Base-by-base conservation (phyloP, 2,113 vertebrate species). In the Odocoileus virginianus region DNA sequence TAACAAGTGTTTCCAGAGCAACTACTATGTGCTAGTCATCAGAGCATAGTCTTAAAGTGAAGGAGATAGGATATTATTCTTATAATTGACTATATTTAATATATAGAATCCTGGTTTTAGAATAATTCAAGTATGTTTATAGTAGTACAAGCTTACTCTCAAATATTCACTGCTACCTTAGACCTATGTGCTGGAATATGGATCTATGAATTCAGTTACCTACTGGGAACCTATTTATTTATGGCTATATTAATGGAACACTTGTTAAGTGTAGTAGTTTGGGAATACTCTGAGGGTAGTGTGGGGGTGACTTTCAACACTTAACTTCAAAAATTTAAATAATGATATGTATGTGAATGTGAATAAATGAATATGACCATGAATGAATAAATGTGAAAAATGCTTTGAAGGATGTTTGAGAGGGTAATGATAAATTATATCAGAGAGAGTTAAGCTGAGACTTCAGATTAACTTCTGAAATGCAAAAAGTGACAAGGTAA, bases 291-390 rank as follows among this genome's bases (percentile, higher is more conserved):
- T 67, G 89, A 85, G 3, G 30, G 27, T 64, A 85, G 4, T 50
- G 16, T 10, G 9, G 27, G 74, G 13, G 40, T 47, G 16, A 76
- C 2, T 88, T 55, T 90, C n/a, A 60, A 43, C 17, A 74, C 40
- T 82, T 74, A 78, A 90, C 84, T 91, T 95, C 50, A 81, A 78
- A 45, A 82, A 91, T 43, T 43, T 91, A 85, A 94, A 82, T 91
- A 76, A 36, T 61, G 40, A 85, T 27, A 43, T 76, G 40, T 27
- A 7, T 76, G 12, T 76, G 36, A 76, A 43, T 43, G 71, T 43
- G 71, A 76, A 76, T 76, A 43, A 76, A 76, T 27, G 71, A 76
- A 43, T 43, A 6, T 27, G 71, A 76, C 27, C 23, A 0, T 76
- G 40, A 76, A 76, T 76, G 71, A 76, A 76, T 21, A 96, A 76